Evolutionary conservation across 2,797 vertebrate species (phyloP).

Genomic region (Nasua narica): DNA sequence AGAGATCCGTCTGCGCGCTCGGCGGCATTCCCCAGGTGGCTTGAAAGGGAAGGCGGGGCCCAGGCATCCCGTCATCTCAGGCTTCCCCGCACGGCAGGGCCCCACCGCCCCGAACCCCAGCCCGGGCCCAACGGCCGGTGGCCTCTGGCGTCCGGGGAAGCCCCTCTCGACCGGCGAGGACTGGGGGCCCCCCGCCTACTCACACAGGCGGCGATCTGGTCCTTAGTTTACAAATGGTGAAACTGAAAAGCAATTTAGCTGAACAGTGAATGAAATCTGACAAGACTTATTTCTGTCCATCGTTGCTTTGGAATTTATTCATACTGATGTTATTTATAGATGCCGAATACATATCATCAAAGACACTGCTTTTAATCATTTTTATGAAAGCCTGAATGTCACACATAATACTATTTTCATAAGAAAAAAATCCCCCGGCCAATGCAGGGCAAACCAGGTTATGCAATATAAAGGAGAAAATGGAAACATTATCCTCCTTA

Average conservation of each 20-base stretch:
- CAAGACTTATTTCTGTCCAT: not conserved
- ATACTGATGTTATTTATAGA: constrained; percentile 44
- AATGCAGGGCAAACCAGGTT: constrained; percentile 31
- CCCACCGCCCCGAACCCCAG: not conserved
- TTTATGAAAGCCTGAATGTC: constrained; percentile 50
- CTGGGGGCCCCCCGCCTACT: not conserved
- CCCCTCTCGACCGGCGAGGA: not conserved
- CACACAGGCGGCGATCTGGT: not conserved
- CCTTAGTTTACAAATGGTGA: not conserved
- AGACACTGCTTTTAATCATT: constrained; percentile 54
- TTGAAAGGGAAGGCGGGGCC: fast-evolving
- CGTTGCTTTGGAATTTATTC: not conserved
- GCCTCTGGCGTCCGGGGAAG: fast-evolving
- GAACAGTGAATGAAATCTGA: not conserved
- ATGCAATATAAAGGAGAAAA: not conserved
- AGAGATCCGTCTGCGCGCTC: fast-evolving
- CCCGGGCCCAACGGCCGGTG: not conserved
- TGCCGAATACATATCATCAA: constrained; percentile 52
- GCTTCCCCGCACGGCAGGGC: not conserved
- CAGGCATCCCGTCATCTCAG: not conserved
- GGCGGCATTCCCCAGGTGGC: not conserved
- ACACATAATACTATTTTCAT: constrained; percentile 69
- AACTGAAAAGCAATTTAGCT: not conserved
- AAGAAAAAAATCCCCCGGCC: constrained; percentile 69
- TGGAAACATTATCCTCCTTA: not conserved